Conservation (phyloP, 2,888 invertebrate species). For the Stenoptilia bipunctidactyla region DNA sequence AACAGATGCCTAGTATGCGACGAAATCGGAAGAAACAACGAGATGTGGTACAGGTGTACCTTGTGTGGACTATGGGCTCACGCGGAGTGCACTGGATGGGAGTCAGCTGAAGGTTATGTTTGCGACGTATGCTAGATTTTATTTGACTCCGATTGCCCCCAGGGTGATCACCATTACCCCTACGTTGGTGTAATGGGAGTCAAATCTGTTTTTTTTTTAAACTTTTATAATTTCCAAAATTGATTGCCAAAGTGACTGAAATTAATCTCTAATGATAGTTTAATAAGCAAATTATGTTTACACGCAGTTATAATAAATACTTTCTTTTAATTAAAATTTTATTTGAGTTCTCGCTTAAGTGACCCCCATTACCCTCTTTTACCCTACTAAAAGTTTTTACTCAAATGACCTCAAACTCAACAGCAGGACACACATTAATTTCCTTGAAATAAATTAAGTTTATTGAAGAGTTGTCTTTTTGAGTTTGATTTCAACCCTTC, state of each 20-base stretch:
- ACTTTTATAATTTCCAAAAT: conserved; percentile 15
- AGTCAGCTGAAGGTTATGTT: conserved; percentile 16
- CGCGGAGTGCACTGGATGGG: conserved; percentile 18
- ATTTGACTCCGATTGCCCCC: conserved; percentile 19
- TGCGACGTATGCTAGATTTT: conserved; percentile 19
- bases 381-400: conserved; percentile 7
- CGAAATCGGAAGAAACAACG: conserved; percentile 13
- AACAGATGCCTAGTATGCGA: conserved; percentile 1
- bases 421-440: no score
- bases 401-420: no score
- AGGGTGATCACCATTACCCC: conserved; percentile 21
- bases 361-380: conserved; percentile 15
- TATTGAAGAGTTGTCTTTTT: no score
- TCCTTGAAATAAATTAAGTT: no score
- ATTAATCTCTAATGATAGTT: conserved; percentile 13
- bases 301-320: conserved; percentile 10
- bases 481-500: no score
- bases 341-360: conserved; percentile 14
- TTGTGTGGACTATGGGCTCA: conserved; percentile 17
- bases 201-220: conserved; percentile 17
- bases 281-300: conserved; percentile 7
- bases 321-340: no score
- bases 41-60: conserved; percentile 15
- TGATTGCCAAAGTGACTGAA: conserved; percentile 16
- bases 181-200: conserved; percentile 18